These are phyloP conservation scores for Papilio polytes DNA, from an alignment of 1,140 invertebrate genomes.

Conservation along the genomic window DNA sequence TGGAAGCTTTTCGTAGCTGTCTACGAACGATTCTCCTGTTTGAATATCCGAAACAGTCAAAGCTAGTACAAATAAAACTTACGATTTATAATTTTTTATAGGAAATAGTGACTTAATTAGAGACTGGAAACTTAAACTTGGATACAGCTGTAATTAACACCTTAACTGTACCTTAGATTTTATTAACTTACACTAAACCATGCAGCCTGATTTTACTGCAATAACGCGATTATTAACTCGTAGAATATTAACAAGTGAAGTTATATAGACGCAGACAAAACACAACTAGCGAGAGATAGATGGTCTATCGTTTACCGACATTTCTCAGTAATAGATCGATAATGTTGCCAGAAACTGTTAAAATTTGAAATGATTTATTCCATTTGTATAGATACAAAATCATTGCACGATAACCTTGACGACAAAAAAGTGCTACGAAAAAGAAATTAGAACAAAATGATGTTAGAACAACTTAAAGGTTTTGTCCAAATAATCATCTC, in stretches of 20 bases:
- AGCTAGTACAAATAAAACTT: too few relatives aligned
- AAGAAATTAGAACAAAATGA: neutral
- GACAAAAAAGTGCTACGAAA: neutral
- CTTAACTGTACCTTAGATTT: neutral
- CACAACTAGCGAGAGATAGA: neutral
- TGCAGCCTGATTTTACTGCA: neutral
- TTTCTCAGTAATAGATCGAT: conserved; percentile 10
- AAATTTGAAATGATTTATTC: neutral
- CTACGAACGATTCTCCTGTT: too few relatives aligned
- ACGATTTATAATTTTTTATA: too few relatives aligned
- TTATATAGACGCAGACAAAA: neutral
- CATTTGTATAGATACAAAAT: neutral
- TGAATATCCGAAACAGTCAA: too few relatives aligned
- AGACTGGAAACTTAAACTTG: too few relatives aligned
- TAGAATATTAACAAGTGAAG: neutral
- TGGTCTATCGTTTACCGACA: neutral
- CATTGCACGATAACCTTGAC: neutral
- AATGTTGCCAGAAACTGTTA: neutral
- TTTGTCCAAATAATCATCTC: too few relatives aligned
- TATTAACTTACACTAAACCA: neutral
- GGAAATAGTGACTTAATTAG: too few relatives aligned
- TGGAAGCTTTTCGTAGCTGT: too few relatives aligned
- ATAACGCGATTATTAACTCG: neutral
- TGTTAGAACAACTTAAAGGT: neutral
- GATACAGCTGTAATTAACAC: neutral